Evolutionary conservation across 1,140 invertebrate genomes (phyloP).

Genomic region (Lepidostoma basale): DNA sequence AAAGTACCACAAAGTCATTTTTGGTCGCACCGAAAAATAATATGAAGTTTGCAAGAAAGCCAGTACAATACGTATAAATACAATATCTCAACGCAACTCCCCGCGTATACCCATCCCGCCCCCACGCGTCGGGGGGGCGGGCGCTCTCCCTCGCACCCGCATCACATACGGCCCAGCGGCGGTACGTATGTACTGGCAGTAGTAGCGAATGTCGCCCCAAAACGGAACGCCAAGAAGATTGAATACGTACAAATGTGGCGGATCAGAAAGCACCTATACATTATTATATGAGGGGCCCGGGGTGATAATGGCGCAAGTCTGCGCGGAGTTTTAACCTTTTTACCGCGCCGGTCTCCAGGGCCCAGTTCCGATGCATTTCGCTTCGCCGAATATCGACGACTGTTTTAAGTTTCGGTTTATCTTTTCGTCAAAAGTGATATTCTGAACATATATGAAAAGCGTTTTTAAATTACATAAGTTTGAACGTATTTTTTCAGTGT

Average conservation of each 20-base stretch:
- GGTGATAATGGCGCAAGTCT: conserved; percentile 23
- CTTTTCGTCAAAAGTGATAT: no score
- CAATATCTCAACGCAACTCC: conserved; percentile 40
- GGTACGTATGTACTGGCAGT: conserved; percentile 18
- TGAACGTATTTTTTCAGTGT: no score
- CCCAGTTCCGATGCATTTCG: no score
- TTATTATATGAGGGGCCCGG: conserved; percentile 41
- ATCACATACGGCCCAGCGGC: conserved; percentile 6
- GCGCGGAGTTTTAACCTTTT: neutral
- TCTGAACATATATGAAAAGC: no score
- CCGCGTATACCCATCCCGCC: conserved; percentile 27
- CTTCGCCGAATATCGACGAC: no score
- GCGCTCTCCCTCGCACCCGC: conserved; percentile 4
- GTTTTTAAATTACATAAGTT: no score
- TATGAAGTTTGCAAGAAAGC: conserved; percentile 33
- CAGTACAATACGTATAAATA: conserved; percentile 44
- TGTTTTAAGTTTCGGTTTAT: no score
- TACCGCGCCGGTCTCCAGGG: conserved; percentile 2
- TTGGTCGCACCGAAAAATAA: conserved; percentile 18
- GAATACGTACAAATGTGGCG: conserved; percentile 48
- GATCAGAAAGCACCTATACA: conserved; percentile 46
- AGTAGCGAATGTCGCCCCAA: conserved; percentile 46
- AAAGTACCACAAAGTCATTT: no score
- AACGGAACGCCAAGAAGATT: conserved; percentile 47
- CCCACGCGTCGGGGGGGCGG: neutral